Evolutionary conservation across 2,113 vertebrate species (phyloP).

Genomic region (Malurus elegans): DNA sequence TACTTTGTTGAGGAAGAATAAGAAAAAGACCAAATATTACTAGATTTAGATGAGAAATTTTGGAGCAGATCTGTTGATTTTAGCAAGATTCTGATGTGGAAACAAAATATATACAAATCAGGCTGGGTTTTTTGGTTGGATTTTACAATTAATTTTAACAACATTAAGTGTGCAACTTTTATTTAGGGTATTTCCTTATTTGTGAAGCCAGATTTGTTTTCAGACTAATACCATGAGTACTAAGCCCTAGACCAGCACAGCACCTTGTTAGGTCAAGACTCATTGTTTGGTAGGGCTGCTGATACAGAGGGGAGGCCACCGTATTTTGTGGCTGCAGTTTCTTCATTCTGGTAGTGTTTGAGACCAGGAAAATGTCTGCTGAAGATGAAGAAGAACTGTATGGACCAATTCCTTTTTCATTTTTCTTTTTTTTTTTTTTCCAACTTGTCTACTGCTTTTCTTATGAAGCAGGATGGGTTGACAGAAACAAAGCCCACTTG

Average conservation of each 20-base stretch:
- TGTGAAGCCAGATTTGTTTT: neutral
- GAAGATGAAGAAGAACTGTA: neutral
- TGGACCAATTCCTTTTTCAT: neutral
- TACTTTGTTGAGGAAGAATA: neutral
- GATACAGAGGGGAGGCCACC: neutral
- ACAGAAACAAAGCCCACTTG: neutral
- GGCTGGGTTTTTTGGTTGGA: neutral
- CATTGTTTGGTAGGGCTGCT: neutral
- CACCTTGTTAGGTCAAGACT: neutral
- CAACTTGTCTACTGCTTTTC: neutral
- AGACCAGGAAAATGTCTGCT: neutral
- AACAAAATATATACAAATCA: neutral
- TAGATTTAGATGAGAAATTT: neutral
- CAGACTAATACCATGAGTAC: neutral
- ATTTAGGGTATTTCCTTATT: neutral
- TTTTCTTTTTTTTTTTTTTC: neutral
- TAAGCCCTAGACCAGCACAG: neutral
- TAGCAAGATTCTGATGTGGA: accelerated
- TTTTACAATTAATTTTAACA: neutral
- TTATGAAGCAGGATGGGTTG: neutral
- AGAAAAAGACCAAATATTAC: neutral
- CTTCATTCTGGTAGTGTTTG: neutral
- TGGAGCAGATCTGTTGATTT: neutral
- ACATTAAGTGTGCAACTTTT: neutral
- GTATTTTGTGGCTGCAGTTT: neutral